Evolutionary conservation across 2,797 vertebrate genomes (phyloP).

Genomic region (Aldrovandia affinis): DNA sequence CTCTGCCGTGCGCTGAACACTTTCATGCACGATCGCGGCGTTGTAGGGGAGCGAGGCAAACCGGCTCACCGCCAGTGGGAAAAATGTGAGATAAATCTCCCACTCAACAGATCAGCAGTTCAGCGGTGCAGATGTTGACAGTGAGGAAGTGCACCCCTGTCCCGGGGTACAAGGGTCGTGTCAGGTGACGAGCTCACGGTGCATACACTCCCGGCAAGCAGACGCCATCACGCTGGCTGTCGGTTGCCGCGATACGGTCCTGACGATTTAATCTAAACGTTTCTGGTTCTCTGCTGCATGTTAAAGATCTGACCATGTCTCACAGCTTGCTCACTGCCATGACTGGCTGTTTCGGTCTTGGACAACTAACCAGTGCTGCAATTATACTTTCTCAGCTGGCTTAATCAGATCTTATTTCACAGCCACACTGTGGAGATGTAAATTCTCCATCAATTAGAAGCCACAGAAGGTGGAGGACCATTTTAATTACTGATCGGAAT

Average conservation of each 20-base stretch:
- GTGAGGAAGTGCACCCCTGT: background rate
- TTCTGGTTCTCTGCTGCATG: background rate
- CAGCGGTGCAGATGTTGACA: background rate
- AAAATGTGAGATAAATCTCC: conserved; percentile 15
- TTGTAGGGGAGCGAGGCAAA: background rate
- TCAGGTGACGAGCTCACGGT: background rate
- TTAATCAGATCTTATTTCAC: conserved; percentile 7
- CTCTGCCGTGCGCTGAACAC: background rate
- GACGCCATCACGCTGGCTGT: background rate
- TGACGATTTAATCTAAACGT: background rate
- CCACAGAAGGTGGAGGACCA: conserved; percentile 28
- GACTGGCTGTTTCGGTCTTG: background rate
- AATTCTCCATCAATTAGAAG: background rate
- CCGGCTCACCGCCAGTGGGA: background rate
- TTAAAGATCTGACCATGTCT: too few relatives aligned
- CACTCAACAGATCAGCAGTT: conserved; percentile 8
- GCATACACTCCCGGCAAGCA: background rate
- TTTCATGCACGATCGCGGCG: background rate
- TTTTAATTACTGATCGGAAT: conserved; percentile 46
- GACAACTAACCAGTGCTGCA: background rate
- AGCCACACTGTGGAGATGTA: background rate
- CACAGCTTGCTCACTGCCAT: background rate
- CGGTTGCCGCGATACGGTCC: background rate
- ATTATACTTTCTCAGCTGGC: background rate
- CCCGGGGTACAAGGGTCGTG: background rate